Base-by-base conservation (phyloP, 2,888 invertebrate species). In the Nemoura dubitans region DNA sequence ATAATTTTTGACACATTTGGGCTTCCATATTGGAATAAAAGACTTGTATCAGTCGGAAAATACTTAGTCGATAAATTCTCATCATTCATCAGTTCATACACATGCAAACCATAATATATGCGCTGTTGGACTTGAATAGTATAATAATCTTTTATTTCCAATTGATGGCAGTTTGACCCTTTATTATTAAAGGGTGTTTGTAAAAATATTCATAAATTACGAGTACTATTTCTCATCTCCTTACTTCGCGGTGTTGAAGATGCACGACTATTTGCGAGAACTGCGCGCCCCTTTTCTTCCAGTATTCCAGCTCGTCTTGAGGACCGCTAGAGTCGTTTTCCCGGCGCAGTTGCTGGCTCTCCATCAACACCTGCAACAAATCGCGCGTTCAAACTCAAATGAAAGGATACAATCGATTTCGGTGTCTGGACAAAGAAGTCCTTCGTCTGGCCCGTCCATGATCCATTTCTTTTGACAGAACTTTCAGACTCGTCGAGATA, bases 211-310 rank as follows among this genome's bases (percentile, higher is more conserved):
- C 59, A 59, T 21, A 21, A 21, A 59, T 59, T 59, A n/a, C 59
- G 10, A 21, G 59, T 59, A 7, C 3, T 16, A 21, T 21, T 59
- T 16, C 59, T 59, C 6, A 59, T 6, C n/a, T 1, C 26, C 90
- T 87, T 89, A 93, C 92, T 91, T 93, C 91, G 90, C 90, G 89
- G 28, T 94, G 94, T 92, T 95, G 95, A 87, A 97, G 92, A 90
- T 96, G 95, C 3, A 95, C 94, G 16, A 96, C 94, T 0, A 98
- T 94, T 90, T 97, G 97, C 6, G 97, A 98, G 91, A 99, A 98
- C 91, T 97, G 97, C 0, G 98, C 98, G 76, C 97, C 97, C 43
- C 98, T 93, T 90, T 97, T 96, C 92, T 98, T 98, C 98, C 98
- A 99, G 91, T 98, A 98, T 90, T 97, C 97, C 76, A 99, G 92